Base-by-base conservation (phyloP, 2,888 invertebrate species). In the Drosophila planitibia region DNA sequence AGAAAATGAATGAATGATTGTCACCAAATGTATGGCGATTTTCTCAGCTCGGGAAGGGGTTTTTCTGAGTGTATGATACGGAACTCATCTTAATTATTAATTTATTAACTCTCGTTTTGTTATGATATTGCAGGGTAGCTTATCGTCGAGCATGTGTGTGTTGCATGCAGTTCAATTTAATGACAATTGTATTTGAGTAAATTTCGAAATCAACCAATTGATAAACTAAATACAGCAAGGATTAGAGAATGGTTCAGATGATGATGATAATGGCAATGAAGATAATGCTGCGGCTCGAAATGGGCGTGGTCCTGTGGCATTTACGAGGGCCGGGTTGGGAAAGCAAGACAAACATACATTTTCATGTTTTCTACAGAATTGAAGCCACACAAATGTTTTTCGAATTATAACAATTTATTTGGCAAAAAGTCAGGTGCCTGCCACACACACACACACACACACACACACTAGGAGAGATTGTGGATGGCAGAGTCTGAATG, bases 381-480 rank as follows among this genome's bases (percentile, higher is more conserved):
- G 37, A 82, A 84, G 67, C 70, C 71, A 68, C 58, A 70, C 66
- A 79, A 87, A 74, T 87, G 77, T 82, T 82, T 83, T 76, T 52
- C 51, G 57, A 75, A 78, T 83, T 71, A 65, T 57, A 70, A 70
- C 65, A 87, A 67, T 76, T 81, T 73, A 65, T 70, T 82, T 82
- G 73, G 70, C 68, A 41, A 79, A 85, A 86, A 83, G 81, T 80
- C 85, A 85, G 89, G 81, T 73, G 85, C 58, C 63, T 39, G 61
- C 59, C 58, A 68, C 54, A 70, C 58, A 57, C 54, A 41, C 25
- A 44, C 25, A 16, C 52, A n/a, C 33, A 35, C 14, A 33, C 4
- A 53, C 47, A 14, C 47, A 16, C 25, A 10, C 9, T 28, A 4
- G 32, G 14, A 28, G 19, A 28, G 33, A 16, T 3, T 22, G 4